These are phyloP conservation scores for Lepus oiostolus DNA, from an alignment of 2,797 vertebrate species.

Conservation along the genomic window DNA sequence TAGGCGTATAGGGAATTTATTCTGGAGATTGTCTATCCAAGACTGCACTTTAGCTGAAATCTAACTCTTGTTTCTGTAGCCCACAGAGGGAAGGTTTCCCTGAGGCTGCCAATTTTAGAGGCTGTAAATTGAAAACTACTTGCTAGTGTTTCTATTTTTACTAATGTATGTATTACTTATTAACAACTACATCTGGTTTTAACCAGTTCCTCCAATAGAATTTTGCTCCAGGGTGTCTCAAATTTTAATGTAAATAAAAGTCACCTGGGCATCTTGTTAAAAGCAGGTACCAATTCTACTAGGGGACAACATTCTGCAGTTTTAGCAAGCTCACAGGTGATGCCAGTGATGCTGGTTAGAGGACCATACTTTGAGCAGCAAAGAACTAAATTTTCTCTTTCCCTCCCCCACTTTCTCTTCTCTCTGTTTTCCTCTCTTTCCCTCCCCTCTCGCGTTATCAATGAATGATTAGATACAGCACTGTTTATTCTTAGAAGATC, in stretches of 20 bases:
- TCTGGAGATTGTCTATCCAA: not conserved
- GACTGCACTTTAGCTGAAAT: not conserved
- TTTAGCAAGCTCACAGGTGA: not conserved
- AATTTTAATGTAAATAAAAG: constrained; percentile 24
- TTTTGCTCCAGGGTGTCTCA: not conserved
- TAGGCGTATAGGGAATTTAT: not conserved
- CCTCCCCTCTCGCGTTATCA: no score
- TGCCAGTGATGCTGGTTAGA: not conserved
- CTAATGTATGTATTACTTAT: not conserved
- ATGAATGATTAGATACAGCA: not conserved
- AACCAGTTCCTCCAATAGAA: not conserved
- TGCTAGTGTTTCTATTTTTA: not conserved
- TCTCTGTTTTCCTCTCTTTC: no score
- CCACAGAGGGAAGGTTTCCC: not conserved
- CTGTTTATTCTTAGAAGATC: constrained; percentile 19
- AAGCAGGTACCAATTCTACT: not conserved
- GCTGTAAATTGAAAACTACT: not conserved
- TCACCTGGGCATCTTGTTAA: constrained; percentile 9
- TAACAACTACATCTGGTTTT: constrained; percentile 4
- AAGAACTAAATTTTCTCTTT: not conserved
- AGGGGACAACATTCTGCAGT: not conserved
- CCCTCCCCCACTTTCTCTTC: no score
- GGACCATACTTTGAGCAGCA: not conserved
- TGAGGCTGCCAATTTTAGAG: not conserved
- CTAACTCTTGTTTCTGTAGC: not conserved